Conservation (phyloP, 1,140 invertebrate genomes). For the Drosophila takahashii region DNA sequence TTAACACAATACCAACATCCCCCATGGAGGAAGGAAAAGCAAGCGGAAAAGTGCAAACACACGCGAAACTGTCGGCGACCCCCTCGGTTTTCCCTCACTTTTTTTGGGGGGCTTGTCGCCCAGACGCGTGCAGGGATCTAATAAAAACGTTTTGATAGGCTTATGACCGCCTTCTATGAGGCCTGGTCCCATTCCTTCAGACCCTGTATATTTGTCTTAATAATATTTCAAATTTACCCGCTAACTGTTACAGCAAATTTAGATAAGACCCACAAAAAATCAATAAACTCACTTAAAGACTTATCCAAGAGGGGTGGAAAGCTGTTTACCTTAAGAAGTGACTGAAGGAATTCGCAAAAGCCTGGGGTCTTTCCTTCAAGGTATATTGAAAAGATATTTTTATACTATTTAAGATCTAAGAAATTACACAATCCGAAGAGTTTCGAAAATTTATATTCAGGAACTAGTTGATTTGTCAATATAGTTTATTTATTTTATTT, state of each 20-base stretch:
- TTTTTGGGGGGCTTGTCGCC: constrained; percentile 44
- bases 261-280: constrained; percentile 62
- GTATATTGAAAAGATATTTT: background rate
- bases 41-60: constrained; percentile 79
- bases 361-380: background rate
- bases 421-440: too few relatives aligned
- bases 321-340: background rate
- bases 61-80: constrained; percentile 72
- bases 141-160: constrained; percentile 80
- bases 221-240: constrained; percentile 68
- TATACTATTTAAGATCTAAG: background rate
- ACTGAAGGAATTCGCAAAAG: background rate
- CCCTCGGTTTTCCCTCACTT: constrained; percentile 1
- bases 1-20: constrained; percentile 56
- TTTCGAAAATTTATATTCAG: too few relatives aligned
- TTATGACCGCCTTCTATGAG: constrained; percentile 53
- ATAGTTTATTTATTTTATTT: too few relatives aligned
- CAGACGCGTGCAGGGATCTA: constrained; percentile 64
- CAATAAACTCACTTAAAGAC: constrained; percentile 30
- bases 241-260: constrained; percentile 68
- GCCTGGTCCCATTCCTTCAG: constrained; percentile 13
- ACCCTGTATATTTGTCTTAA: constrained; percentile 54
- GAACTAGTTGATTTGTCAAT: too few relatives aligned
- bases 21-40: constrained; percentile 59
- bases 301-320: constrained; percentile 2